phyloP scores from a whole-genome alignment of 2,113 vertebrate species.

The Etheostoma cragini region DNA sequence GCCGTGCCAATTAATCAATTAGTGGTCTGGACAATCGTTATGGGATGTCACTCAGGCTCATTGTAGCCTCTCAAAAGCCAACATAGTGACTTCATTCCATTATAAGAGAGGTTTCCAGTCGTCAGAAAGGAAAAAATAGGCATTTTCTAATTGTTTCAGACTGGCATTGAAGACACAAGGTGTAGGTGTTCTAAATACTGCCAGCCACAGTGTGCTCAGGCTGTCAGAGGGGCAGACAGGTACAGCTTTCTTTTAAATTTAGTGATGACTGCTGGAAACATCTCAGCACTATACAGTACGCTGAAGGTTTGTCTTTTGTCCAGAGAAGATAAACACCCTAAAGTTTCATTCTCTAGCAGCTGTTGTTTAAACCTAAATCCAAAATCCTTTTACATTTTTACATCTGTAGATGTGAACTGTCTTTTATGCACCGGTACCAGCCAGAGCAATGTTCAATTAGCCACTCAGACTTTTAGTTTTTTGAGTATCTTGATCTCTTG shows the following conservation, averaged over 20 bases:
- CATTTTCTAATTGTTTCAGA: neutral
- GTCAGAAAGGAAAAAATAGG: too few species aligned
- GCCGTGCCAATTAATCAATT: slow-evolving; percentile 46
- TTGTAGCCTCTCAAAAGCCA: neutral
- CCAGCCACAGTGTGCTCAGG: slow-evolving; percentile 16
- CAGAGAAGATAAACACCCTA: neutral
- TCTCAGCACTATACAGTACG: neutral
- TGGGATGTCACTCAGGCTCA: neutral
- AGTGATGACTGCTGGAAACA: neutral
- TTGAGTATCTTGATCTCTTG: slow-evolving; percentile 33
- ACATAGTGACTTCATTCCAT: neutral
- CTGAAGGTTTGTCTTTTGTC: neutral
- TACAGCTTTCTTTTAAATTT: neutral
- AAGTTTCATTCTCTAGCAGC: neutral
- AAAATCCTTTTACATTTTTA: neutral
- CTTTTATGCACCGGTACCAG: neutral
- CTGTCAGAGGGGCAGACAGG: neutral
- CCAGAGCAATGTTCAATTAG: slow-evolving; percentile 17
- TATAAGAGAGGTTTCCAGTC: neutral
- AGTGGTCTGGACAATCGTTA: neutral
- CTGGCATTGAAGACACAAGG: neutral
- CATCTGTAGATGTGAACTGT: neutral
- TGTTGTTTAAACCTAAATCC: neutral
- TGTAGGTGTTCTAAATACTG: slow-evolving; percentile 4
- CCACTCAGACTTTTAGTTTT: slow-evolving; percentile 58